Conservation (phyloP, 2,888 invertebrate genomes). For the Hoplodrina blanda region DNA sequence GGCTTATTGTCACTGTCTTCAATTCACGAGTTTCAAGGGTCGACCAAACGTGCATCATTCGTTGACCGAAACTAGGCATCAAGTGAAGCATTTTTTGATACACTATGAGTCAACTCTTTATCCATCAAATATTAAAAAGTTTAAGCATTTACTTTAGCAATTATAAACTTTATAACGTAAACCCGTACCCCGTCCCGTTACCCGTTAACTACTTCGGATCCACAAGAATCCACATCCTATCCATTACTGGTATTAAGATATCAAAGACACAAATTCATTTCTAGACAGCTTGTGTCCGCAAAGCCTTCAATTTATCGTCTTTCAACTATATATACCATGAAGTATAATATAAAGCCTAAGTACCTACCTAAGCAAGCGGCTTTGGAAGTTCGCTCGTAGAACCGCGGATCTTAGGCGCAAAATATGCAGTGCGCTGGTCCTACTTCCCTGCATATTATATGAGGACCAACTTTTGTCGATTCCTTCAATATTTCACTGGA, state of each 20-base stretch:
- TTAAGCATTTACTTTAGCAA: no score
- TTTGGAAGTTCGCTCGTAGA: slow-evolving; percentile 75
- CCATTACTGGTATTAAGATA: background rate
- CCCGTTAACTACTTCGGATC: background rate
- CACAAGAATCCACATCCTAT: background rate
- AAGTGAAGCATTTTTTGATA: background rate
- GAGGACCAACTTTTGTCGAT: slow-evolving; percentile 85
- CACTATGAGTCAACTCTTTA: background rate
- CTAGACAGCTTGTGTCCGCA: slow-evolving; percentile 6
- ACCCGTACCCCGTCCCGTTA: no score
- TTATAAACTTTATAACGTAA: background rate
- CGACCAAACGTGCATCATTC: no score
- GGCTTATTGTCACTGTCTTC: background rate
- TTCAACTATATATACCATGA: slow-evolving; percentile 33
- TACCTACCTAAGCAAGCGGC: slow-evolving; percentile 63
- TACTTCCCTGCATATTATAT: slow-evolving; percentile 86
- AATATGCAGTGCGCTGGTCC: slow-evolving; percentile 80
- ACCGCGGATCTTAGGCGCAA: slow-evolving; percentile 74
- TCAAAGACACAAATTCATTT: slow-evolving; percentile 29
- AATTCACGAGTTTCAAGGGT: background rate
- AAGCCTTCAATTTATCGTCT: slow-evolving; percentile 43
- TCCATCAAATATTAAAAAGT: no score
- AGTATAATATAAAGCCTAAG: slow-evolving; percentile 50
- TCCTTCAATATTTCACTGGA: slow-evolving; percentile 86
- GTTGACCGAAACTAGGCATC: background rate